Conservation (phyloP, 2,113 vertebrate genomes). For the Istiophorus platypterus region DNA sequence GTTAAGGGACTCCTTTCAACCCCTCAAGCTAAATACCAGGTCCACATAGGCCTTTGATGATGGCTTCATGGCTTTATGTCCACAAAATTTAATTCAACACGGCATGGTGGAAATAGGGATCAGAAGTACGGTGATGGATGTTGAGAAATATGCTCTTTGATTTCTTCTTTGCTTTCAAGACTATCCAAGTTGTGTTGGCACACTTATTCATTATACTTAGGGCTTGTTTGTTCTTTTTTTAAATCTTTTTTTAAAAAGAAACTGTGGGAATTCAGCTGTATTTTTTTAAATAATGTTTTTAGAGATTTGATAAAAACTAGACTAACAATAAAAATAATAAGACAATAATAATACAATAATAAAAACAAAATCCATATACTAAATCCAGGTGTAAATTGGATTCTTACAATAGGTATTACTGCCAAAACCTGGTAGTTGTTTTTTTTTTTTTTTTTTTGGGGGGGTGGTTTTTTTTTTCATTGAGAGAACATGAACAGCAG, state of each 20-base stretch:
- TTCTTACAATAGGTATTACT: not conserved
- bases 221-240: not conserved
- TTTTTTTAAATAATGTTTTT: not conserved
- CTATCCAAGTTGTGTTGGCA: constrained; percentile 9
- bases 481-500: constrained; percentile 7
- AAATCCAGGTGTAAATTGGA: not conserved
- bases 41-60: constrained; percentile 24
- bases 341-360: too few species aligned
- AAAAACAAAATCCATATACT: not conserved
- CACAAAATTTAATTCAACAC: constrained; percentile 15
- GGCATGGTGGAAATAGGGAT: constrained; percentile 25
- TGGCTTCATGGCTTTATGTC: not conserved
- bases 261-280: not conserved
- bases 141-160: constrained; percentile 27
- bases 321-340: too few species aligned
- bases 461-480: too few species aligned
- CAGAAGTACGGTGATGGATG: not conserved
- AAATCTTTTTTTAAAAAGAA: not conserved
- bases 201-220: not conserved
- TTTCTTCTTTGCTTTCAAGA: constrained; percentile 21
- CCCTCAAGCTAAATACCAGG: not conserved
- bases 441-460: not conserved
- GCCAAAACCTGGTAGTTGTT: not conserved
- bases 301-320: not conserved
- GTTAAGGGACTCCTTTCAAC: constrained; percentile 18